Conservation (phyloP, 2,888 invertebrate species). For the Ctenicera cuprea region DNA sequence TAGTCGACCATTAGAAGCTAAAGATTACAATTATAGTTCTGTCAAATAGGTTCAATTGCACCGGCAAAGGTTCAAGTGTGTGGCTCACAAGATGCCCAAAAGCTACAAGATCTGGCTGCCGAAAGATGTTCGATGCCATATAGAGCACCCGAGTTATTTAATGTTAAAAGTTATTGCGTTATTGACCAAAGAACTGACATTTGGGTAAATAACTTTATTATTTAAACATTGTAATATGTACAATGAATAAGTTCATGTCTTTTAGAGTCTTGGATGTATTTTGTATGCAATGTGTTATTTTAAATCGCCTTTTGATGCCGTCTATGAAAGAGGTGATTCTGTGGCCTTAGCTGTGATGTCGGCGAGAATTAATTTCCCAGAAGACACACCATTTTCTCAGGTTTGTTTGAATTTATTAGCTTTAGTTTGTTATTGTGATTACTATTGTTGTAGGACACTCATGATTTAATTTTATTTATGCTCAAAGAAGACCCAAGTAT, state of each 20-base stretch:
- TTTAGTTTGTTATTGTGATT: constrained; percentile 11
- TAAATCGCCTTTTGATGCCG: constrained; percentile 89
- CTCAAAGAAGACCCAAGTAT: constrained; percentile 85
- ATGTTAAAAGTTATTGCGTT: constrained; percentile 86
- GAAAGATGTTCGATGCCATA: constrained; percentile 93
- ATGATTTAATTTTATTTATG: constrained; percentile 82
- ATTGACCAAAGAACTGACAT: constrained; percentile 91
- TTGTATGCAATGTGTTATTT: constrained; percentile 90
- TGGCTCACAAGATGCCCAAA: constrained; percentile 81
- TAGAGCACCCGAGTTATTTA: constrained; percentile 91
- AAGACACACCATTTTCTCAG: constrained; percentile 79
- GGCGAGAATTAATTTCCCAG: constrained; percentile 83
- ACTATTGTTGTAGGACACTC: constrained; percentile 76
- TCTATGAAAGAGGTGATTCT: constrained; percentile 90
- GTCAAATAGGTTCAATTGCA: constrained; percentile 77
- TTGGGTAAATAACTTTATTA: constrained; percentile 78
- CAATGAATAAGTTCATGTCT: constrained; percentile 42
- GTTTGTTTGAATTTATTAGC: constrained; percentile 64
- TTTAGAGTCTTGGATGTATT: constrained; percentile 88
- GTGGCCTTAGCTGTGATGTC: constrained; percentile 90
- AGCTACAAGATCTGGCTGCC: constrained; percentile 86
- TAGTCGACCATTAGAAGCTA: neutral
- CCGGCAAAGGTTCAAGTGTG: constrained; percentile 80
- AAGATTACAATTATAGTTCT: no score
- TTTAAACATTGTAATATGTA: neutral